Evolutionary conservation across 2,113 vertebrate species (phyloP).

Genomic region (Hassar affinis): DNA sequence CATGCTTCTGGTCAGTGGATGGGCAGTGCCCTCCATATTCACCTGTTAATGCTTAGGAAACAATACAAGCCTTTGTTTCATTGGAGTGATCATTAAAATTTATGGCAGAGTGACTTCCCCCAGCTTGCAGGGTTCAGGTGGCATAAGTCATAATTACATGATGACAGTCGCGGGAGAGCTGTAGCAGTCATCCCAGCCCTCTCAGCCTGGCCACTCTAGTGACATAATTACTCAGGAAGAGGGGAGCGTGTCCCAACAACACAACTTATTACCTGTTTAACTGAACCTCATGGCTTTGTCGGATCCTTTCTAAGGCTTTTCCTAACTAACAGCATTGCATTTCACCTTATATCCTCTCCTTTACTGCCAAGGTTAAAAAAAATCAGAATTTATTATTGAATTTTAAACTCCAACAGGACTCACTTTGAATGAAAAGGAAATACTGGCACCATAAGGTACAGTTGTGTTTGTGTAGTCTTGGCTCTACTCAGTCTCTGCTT

Average conservation of each 20-base stretch:
- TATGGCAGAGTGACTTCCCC: constrained; percentile 71
- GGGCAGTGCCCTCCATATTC: constrained; percentile 49
- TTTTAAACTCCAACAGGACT: background rate
- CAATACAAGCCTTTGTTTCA: constrained; percentile 61
- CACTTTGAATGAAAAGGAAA: background rate
- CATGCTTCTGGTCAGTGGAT: constrained; percentile 15
- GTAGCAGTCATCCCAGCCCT: constrained; percentile 55
- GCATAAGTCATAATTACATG: constrained; percentile 78
- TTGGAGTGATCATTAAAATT: constrained; percentile 74
- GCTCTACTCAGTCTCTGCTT: constrained; percentile 22
- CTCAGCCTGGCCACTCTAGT: constrained; percentile 67
- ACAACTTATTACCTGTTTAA: constrained; percentile 78
- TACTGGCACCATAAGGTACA: constrained; percentile 7
- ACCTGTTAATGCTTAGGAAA: constrained; percentile 56
- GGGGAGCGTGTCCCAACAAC: constrained; percentile 67
- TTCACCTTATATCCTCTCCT: background rate
- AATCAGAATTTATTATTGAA: background rate
- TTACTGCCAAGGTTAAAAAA: background rate
- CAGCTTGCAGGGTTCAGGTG: constrained; percentile 65
- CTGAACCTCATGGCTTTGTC: constrained; percentile 66
- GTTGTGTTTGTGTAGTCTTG: constrained; percentile 14
- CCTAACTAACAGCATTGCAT: background rate
- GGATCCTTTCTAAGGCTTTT: constrained; percentile 60
- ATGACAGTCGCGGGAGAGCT: constrained; percentile 66
- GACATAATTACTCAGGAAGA: constrained; percentile 71